Conservation (phyloP, 2,797 vertebrate genomes). For the Champsocephalus gunnari region DNA sequence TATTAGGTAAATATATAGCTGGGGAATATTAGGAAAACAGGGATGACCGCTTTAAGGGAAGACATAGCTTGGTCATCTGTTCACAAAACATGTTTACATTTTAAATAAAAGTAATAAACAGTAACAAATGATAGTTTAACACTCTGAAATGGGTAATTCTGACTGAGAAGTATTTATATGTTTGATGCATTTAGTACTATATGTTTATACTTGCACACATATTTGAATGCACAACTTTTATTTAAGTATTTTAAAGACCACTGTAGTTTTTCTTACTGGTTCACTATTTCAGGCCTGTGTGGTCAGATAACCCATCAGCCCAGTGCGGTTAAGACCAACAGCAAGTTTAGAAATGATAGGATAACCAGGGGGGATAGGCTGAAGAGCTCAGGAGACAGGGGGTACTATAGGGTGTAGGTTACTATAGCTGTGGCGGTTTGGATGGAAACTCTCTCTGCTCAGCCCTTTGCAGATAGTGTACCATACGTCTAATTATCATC, state of each 20-base stretch:
- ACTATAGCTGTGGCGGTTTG: slow-evolving; percentile 15
- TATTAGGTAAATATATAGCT: too few species aligned
- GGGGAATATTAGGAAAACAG: too few species aligned
- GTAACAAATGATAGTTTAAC: not conserved
- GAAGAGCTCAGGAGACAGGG: not conserved
- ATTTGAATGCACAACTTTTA: not conserved
- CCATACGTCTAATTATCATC: slow-evolving; percentile 58
- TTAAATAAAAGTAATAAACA: not conserved
- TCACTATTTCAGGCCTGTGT: not conserved
- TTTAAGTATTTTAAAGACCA: not conserved
- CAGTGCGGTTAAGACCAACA: not conserved
- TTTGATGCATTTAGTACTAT: not conserved
- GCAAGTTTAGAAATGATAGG: slow-evolving; percentile 18
- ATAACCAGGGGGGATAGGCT: slow-evolving; percentile 13
- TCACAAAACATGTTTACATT: not conserved
- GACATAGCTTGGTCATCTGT: not conserved
- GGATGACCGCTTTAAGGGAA: too few species aligned
- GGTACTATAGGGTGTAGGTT: slow-evolving; percentile 1
- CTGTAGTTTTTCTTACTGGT: not conserved
- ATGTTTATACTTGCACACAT: not conserved
- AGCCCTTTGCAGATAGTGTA: slow-evolving; percentile 39
- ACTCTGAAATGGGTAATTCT: not conserved
- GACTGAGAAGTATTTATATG: not conserved
- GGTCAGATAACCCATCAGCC: slow-evolving; percentile 19
- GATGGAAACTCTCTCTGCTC: slow-evolving; percentile 29